These are phyloP conservation scores for Ctenosaura bakeri DNA, from an alignment of 2,797 vertebrate species.

Conservation along the genomic window DNA sequence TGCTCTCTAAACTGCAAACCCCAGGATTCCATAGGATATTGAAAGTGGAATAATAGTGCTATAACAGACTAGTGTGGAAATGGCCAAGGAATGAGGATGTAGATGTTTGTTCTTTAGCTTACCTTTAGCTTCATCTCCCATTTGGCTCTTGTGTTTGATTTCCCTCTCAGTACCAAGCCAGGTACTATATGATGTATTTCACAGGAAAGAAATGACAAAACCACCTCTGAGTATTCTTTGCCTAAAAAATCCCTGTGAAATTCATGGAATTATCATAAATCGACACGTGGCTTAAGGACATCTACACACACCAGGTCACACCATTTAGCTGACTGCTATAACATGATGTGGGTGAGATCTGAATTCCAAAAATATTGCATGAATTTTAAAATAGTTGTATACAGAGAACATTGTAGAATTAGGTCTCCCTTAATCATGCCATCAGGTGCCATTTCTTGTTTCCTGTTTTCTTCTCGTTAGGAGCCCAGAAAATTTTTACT, in stretches of 20 bases:
- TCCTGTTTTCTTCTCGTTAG: neutral
- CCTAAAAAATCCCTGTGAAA: too few relatives aligned
- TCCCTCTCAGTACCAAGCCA: neutral
- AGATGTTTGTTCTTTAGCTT: too few relatives aligned
- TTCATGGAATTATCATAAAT: too few relatives aligned
- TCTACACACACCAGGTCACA: too few relatives aligned
- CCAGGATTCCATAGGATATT: too few relatives aligned
- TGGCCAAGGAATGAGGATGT: neutral
- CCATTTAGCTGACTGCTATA: neutral
- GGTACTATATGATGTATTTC: too few relatives aligned
- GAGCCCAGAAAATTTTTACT: slow-evolving; percentile 7
- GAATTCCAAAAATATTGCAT: slow-evolving; percentile 2
- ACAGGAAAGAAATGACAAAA: too few relatives aligned
- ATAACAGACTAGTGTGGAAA: too few relatives aligned
- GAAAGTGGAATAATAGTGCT: too few relatives aligned
- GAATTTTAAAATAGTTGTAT: neutral
- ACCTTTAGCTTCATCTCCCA: neutral
- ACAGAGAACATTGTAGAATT: neutral
- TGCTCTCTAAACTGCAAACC: too few relatives aligned
- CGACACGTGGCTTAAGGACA: too few relatives aligned
- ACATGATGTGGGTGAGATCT: neutral
- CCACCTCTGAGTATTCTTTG: too few relatives aligned
- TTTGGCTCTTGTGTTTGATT: slow-evolving; percentile 2
- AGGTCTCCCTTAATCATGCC: slow-evolving; percentile 1
- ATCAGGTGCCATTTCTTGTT: neutral